Base-by-base conservation (phyloP, 1,140 invertebrate species). In the Choristoneura fumiferana region DNA sequence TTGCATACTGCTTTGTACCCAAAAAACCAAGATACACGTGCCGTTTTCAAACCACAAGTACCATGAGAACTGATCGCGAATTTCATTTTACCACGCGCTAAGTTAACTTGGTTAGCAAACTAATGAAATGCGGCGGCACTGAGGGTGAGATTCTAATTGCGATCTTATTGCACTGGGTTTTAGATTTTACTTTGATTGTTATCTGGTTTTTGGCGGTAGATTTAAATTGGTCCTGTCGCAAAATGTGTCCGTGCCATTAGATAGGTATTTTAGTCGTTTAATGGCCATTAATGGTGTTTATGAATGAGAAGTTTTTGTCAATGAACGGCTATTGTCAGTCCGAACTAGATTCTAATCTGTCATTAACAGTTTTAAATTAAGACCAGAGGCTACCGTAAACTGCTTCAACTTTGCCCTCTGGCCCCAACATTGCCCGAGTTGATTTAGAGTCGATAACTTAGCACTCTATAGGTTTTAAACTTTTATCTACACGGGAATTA, bases 1-100 rank as follows among this genome's bases (percentile, higher is more conserved):
- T 72, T 72, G 63, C 69, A 72, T 72, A 62, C 52, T 13, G 38
- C 60, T 65, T 65, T 66, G 63, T 69, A 33, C 45, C 36, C 40
- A 1, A 15, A 45, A 22, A 15, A 45, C 40, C 17, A 45, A 8
- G 3, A 18, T 45, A 45, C 14, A 45, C n/a, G 15, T 45, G 14
- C 40, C 3, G 10, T 6, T 22, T 1, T 15, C 0, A 18, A 45
- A 22, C 40, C 15, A 18, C n/a, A 18, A 45, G 3, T 2, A 18
- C 1, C 40, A 4, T 10, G 17, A 18, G n/a, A 22, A 45, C n/a
- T 4, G 15, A 0, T 4, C 9, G 10, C 2, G 8, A 22, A 0
- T 45, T 22, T 45, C 1, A 45, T 9, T 0, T 29, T 29, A 6
- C 22, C 22, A 29, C 10, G 0, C 0, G 40, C 40, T 18, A 45